Evolutionary conservation across 2,888 invertebrate species (phyloP).

Genomic region (Ctenicera cuprea): DNA sequence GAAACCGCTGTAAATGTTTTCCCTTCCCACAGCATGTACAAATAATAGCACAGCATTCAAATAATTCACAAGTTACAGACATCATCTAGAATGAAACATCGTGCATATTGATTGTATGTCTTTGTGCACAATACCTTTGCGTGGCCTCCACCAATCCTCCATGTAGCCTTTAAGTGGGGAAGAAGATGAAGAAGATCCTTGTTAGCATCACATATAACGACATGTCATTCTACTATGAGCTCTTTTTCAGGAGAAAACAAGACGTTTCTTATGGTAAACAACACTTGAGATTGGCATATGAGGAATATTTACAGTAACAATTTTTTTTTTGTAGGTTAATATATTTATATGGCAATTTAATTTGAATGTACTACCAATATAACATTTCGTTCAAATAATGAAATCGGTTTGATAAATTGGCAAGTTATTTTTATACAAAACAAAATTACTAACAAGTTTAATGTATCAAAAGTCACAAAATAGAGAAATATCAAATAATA

Average conservation of each 20-base stretch:
- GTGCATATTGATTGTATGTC: slow-evolving; percentile 32
- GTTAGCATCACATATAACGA: slow-evolving; percentile 71
- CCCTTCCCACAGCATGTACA: slow-evolving; percentile 19
- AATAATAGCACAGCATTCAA: slow-evolving; percentile 41
- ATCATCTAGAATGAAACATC: slow-evolving; percentile 35
- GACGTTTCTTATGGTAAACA: background rate
- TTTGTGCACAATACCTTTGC: slow-evolving; percentile 83
- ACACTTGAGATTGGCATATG: no score
- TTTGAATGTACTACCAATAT: background rate
- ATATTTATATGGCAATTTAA: no score
- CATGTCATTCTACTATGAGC: slow-evolving; percentile 57
- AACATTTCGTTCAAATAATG: no score
- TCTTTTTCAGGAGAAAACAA: slow-evolving; percentile 37
- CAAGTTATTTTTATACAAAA: no score
- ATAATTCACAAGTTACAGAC: slow-evolving; percentile 41
- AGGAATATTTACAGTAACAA: no score
- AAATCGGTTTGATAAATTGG: no score
- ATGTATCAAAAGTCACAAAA: no score
- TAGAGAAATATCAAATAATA: no score
- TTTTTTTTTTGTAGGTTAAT: no score
- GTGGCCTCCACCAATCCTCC: slow-evolving; percentile 98
- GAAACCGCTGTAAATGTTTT: background rate
- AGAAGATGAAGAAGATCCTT: slow-evolving; percentile 84
- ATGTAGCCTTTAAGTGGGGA: slow-evolving; percentile 97
- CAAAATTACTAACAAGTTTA: no score